phyloP scores from a whole-genome alignment of 2,113 vertebrate species.

The Chelonoidis abingdonii region DNA sequence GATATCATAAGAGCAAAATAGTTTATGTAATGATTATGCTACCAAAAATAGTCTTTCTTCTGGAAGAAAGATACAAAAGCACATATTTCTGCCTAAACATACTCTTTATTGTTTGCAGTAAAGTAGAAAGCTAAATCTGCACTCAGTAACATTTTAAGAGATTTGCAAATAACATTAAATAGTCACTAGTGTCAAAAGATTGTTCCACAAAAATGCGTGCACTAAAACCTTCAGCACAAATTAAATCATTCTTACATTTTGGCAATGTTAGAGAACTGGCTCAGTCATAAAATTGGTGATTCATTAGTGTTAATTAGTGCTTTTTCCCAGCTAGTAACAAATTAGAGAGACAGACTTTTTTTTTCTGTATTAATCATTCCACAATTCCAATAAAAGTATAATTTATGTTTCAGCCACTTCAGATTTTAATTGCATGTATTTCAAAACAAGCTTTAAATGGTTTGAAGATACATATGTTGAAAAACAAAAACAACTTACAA shows the following conservation, averaged over 20 bases:
- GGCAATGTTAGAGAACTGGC: conserved; percentile 65
- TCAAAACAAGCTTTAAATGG: conserved; percentile 53
- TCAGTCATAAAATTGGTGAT: conserved; percentile 66
- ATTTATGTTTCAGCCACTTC: conserved; percentile 66
- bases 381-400: conserved; percentile 73
- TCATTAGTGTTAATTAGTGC: conserved; percentile 82
- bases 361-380: conserved; percentile 75
- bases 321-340: conserved; percentile 75
- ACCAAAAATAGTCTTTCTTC: conserved; percentile 54
- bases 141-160: conserved; percentile 59
- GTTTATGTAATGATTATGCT: conserved; percentile 69
- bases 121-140: conserved; percentile 57
- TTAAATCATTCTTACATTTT: conserved; percentile 77
- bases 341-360: conserved; percentile 62
- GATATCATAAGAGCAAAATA: conserved; percentile 48
- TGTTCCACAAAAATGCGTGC: conserved; percentile 69
- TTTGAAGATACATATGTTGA: conserved; percentile 6
- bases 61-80: conserved; percentile 49
- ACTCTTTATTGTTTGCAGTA: conserved; percentile 37
- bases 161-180: conserved; percentile 53
- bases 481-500: conserved; percentile 18
- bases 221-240: conserved; percentile 73
- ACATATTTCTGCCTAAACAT: conserved; percentile 28
- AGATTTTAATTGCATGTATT: conserved; percentile 57
- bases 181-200: conserved; percentile 61